phyloP scores from a whole-genome alignment of 2,113 vertebrate genomes.

The Coptodon bakossiorum region DNA sequence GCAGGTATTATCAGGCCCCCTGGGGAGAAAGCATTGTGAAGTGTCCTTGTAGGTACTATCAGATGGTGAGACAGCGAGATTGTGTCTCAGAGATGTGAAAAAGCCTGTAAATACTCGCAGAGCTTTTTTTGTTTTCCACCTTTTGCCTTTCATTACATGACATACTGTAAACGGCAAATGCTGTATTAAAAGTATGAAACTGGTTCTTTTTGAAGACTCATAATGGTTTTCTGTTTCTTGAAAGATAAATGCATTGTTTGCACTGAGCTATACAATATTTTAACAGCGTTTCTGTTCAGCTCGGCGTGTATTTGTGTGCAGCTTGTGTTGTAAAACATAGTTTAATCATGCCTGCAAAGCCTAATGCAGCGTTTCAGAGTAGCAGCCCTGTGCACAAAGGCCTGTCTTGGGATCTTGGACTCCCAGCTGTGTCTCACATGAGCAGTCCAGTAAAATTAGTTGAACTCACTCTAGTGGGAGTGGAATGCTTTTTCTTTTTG shows the following conservation, averaged over 20 bases:
- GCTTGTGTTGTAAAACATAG: constrained; percentile 39
- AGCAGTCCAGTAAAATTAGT: constrained; percentile 74
- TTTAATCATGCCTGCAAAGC: constrained; percentile 60
- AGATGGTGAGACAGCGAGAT: constrained; percentile 1
- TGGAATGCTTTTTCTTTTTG: constrained; percentile 32
- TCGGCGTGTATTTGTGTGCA: not conserved
- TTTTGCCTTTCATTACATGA: not conserved
- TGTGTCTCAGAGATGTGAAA: not conserved
- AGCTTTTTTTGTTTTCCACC: not conserved
- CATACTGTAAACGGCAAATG: not conserved
- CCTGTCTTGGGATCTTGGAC: constrained; percentile 51
- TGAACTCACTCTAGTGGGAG: constrained; percentile 69
- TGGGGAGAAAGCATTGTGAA: constrained; percentile 23
- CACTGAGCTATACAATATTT: not conserved
- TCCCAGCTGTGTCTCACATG: constrained; percentile 70
- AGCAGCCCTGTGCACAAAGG: constrained; percentile 24
- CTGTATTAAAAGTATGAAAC: not conserved
- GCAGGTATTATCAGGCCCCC: constrained; percentile 29
- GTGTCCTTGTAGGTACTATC: constrained; percentile 20
- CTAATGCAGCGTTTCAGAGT: constrained; percentile 54
- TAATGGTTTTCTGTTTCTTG: not conserved
- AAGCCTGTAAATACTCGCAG: not conserved
- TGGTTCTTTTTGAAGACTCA: not conserved
- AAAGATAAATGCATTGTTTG: constrained; percentile 11
- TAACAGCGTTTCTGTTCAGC: not conserved